Base-by-base conservation (phyloP, 37 sponge, comb jelly and placozoan genomes). In the Cliona cf. orientalis region DNA sequence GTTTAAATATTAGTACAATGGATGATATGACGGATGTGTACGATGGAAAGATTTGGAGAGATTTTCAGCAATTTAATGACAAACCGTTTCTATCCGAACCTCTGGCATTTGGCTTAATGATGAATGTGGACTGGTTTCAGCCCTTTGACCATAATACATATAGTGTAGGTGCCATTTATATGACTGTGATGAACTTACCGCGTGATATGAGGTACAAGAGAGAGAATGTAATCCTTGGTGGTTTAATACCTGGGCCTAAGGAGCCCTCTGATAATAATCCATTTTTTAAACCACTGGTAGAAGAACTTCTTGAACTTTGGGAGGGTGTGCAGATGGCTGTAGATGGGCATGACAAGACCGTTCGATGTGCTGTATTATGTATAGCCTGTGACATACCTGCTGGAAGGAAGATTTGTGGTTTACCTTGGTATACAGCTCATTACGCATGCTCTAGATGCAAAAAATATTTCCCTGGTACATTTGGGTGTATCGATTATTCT, bases 351-450 rank as follows among this genome's bases (percentile, higher is more conserved):
- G 29, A 32, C 1, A 14, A 14, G 1, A 59, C 21, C 7, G 46
- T 83, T 39, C 34, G 76, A 40, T 74, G 84, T 66, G 84, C 76
- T 32, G 3, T 83, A 1, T 21, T 83, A 1, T 74, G 84, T 32
- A 42, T 74, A 17, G 55, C 69, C 7, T 83, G 84, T 58, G 76
- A 83, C 31, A 23, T 83, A 37, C 84, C 84, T 45, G 84, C 84
- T 32, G 75, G 69, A 35, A 5, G 84, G 22, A 83, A 83, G 29
- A 33, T 66, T 17, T 83, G 84, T 83, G 84, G 84, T 29, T 83
- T 83, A 7, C 58, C 69, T 7, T n/a, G 68, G 22, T 61, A 83
- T 43, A 41, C 69, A n/a, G 84, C 75, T 1, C 64, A 49, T 21
- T 46, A 53, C 37, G 68, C 58, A 2, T 74, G 76, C 43, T 83